Conservation (phyloP, 2,113 vertebrate species). For the Gymnobelideus leadbeateri region DNA sequence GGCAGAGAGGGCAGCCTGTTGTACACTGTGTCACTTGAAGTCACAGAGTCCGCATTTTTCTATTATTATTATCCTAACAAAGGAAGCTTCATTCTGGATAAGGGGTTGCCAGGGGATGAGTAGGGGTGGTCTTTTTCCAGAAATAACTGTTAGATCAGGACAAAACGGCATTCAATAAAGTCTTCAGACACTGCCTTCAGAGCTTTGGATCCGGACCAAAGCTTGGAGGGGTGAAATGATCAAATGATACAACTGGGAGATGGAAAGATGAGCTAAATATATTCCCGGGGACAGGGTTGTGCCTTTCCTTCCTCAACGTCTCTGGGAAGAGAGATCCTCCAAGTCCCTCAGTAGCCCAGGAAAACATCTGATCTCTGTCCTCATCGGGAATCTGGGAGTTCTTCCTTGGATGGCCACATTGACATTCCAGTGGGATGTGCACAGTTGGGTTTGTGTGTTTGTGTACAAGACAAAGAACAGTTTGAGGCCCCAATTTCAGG, state of each 20-base stretch:
- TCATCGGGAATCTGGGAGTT: not conserved
- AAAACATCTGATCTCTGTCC: not conserved
- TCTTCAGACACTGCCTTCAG: not conserved
- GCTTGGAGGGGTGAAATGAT: not conserved
- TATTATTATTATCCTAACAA: not conserved
- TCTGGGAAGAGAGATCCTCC: not conserved
- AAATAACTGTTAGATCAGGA: not conserved
- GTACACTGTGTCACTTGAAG: not conserved
- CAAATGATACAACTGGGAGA: not conserved
- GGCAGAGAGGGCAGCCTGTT: not conserved
- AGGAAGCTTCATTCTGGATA: not conserved
- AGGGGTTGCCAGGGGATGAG: not conserved
- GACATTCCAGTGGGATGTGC: not conserved
- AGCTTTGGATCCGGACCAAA: not conserved
- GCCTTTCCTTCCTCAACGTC: not conserved
- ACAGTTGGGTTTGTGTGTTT: not conserved
- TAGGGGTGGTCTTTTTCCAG: not conserved
- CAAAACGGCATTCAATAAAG: not conserved
- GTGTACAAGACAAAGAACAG: not conserved
- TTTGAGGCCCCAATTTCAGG: not conserved
- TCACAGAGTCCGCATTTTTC: not conserved
- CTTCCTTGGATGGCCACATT: not conserved
- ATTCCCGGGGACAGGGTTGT: not conserved
- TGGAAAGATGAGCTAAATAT: not conserved
- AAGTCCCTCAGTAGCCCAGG: not conserved